Conservation (phyloP, 92 coral and sea anemone genomes). For the Palythoa heliodiscus region DNA sequence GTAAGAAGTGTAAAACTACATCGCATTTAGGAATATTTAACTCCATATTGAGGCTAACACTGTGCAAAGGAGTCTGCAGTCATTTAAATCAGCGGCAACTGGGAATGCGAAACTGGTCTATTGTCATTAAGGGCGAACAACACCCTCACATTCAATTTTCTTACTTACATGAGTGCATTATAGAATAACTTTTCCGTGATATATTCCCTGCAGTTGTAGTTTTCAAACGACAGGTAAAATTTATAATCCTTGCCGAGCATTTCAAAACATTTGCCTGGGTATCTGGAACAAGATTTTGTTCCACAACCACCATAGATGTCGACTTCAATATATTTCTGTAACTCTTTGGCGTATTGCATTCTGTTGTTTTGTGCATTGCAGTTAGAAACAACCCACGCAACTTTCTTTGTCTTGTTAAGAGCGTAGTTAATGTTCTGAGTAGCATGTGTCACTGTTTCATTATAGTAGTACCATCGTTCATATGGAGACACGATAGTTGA, state of each 20-base stretch:
- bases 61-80: too few species aligned
- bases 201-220: constrained; percentile 42
- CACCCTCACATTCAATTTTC: too few species aligned
- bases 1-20: too few species aligned
- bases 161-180: constrained; percentile 22
- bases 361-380: constrained; percentile 1
- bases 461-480: constrained; percentile 18
- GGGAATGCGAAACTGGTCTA: too few species aligned
- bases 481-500: constrained; percentile 34
- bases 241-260: constrained; percentile 33
- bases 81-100: too few species aligned
- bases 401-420: constrained; percentile 27
- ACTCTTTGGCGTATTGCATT: background rate
- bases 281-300: background rate
- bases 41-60: too few species aligned
- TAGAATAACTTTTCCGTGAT: constrained; percentile 37
- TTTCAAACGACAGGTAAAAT: constrained; percentile 42
- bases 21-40: too few species aligned
- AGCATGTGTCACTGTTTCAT: background rate
- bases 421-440: constrained; percentile 19
- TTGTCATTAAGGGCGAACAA: too few species aligned
- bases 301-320: constrained; percentile 28
- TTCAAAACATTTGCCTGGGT: background rate
- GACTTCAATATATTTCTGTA: constrained; percentile 14
- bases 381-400: constrained; percentile 20